These are phyloP conservation scores for Capitella teleta DNA, from an alignment of 1,140 invertebrate genomes.

Conservation along the genomic window DNA sequence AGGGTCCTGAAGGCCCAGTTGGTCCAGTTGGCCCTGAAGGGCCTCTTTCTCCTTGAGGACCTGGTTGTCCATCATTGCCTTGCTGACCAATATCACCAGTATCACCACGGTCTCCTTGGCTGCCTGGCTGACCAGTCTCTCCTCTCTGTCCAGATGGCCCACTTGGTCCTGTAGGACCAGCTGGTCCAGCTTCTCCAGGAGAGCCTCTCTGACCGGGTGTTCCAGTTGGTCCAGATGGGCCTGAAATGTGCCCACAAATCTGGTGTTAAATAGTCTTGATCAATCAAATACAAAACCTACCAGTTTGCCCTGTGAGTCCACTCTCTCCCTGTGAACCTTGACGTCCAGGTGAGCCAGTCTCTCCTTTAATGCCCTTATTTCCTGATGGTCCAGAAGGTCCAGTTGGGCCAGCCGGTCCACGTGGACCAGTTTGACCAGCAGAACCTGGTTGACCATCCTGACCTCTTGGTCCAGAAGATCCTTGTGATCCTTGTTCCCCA, in stretches of 20 bases:
- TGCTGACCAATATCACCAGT: slow-evolving; percentile 17
- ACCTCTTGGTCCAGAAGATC: too few species aligned
- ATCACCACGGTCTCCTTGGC: slow-evolving; percentile 48
- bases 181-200: slow-evolving; percentile 1
- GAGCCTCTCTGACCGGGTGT: slow-evolving; percentile 1
- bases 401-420: too few species aligned
- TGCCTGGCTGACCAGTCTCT: slow-evolving; percentile 45
- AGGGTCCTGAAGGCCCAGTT: slow-evolving; percentile 4
- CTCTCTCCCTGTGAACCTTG: neutral
- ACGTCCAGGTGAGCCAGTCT: neutral
- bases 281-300: neutral
- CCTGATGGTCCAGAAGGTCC: neutral
- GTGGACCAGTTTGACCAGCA: too few species aligned
- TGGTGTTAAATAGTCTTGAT: neutral
- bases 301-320: neutral
- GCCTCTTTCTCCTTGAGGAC: slow-evolving; percentile 2
- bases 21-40: neutral
- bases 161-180: slow-evolving; percentile 5
- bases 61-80: slow-evolving; percentile 19
- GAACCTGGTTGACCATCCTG: too few species aligned
- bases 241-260: neutral
- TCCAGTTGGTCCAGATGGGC: slow-evolving; percentile 5
- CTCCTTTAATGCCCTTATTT: neutral
- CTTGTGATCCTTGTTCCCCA: too few species aligned
- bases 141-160: slow-evolving; percentile 39